These are phyloP conservation scores for Hyposmocoma kahamanoa DNA, from an alignment of 1,140 invertebrate species.

Conservation along the genomic window DNA sequence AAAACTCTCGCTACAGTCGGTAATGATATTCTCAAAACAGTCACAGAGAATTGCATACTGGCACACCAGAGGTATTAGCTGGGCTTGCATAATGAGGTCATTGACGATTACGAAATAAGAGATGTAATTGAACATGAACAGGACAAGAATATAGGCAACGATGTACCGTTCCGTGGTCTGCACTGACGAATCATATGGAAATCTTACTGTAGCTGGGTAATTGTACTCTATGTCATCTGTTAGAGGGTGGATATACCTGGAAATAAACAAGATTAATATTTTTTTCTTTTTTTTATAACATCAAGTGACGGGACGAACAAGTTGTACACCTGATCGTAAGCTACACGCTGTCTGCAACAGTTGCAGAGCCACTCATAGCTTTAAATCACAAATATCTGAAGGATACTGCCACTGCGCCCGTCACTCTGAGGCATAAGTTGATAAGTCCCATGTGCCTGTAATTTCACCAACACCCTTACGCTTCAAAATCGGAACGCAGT, in stretches of 20 bases:
- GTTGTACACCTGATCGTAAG: too few species aligned
- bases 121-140: background rate
- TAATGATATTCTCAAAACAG: constrained; percentile 3
- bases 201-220: background rate
- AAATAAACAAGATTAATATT: too few species aligned
- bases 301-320: too few species aligned
- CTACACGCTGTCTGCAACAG: too few species aligned
- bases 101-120: constrained; percentile 4
- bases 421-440: too few species aligned
- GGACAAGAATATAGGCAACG: background rate
- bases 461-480: too few species aligned
- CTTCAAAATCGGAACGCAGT: too few species aligned
- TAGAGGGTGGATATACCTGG: constrained; percentile 7
- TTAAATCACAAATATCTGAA: too few species aligned
- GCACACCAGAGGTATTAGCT: background rate
- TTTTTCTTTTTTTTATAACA: too few species aligned
- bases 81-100: background rate
- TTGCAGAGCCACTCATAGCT: too few species aligned
- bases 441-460: too few species aligned
- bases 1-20: background rate
- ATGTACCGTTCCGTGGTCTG: background rate
- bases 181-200: constrained; percentile 2
- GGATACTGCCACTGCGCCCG: too few species aligned
- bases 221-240: constrained; percentile 8
- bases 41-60: background rate